A percentile compares a stretch with the other conserved stretches of the same genome.
Evolutionary conservation across 2,797 vertebrate genomes (phyloP).

Genomic region (Cyclura pinguis): DNA sequence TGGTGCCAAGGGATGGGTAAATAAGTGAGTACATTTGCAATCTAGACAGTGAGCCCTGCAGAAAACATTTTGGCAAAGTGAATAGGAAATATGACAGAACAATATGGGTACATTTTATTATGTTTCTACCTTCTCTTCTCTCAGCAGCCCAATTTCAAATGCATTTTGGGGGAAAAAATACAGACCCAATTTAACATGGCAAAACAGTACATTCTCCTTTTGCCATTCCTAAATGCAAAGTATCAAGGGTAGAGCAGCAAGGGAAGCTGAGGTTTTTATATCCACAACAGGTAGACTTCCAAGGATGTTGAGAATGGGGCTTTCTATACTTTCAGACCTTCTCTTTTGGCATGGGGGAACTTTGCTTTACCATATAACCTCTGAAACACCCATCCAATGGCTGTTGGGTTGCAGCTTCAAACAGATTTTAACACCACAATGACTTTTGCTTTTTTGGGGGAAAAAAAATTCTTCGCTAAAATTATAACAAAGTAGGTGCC

Average conservation of each 20-base stretch:
- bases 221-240: background rate
- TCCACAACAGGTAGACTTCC: background rate
- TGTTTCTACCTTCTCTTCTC: background rate
- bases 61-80: background rate
- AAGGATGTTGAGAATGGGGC: background rate
- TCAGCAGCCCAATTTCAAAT: background rate
- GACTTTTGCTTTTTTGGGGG: background rate
- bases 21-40: no score
- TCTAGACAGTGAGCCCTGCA: background rate
- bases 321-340: background rate
- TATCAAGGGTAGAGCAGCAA: background rate
- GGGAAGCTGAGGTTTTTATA: background rate
- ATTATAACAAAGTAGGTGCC: background rate
- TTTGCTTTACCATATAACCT: background rate
- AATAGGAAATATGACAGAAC: background rate
- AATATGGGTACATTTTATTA: background rate
- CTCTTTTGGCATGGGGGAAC: background rate
- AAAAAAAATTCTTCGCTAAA: no score
- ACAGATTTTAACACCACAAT: background rate
- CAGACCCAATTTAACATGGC: background rate
- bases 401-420: background rate
- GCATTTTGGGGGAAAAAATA: background rate
- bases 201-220: background rate
- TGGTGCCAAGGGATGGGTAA: no score
- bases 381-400: background rate